Conservation (phyloP, 2,888 invertebrate genomes). For the Drosophila suboccidentalis region DNA sequence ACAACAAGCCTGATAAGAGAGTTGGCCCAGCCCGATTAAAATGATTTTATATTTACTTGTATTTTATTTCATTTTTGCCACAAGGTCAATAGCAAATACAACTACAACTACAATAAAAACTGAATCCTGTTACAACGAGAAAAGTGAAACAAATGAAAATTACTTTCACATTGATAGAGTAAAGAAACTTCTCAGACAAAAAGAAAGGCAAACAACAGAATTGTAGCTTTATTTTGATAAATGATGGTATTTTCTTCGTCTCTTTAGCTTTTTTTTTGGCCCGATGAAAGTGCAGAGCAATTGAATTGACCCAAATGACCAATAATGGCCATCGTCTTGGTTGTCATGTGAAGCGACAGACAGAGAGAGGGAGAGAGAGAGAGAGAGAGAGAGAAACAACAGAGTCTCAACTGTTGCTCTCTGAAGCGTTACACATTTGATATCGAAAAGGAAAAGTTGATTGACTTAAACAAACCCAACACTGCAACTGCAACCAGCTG, state of each 20-base stretch:
- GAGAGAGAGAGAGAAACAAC: not conserved
- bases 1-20: constrained; percentile 61
- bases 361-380: not conserved
- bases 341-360: constrained; percentile 1
- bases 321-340: constrained; percentile 55
- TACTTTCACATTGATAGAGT: constrained; percentile 63
- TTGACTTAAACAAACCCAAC: constrained; percentile 63
- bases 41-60: constrained; percentile 23
- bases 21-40: constrained; percentile 24
- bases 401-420: constrained; percentile 5
- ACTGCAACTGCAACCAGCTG: constrained; percentile 36
- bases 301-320: constrained; percentile 79
- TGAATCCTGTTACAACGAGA: constrained; percentile 52
- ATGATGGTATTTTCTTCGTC: constrained; percentile 13
- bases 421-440: constrained; percentile 54
- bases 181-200: constrained; percentile 55
- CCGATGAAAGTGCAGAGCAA: constrained; percentile 73
- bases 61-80: constrained; percentile 23
- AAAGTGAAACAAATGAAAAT: constrained; percentile 40
- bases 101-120: constrained; percentile 35
- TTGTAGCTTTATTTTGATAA: constrained; percentile 31
- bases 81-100: constrained; percentile 66
- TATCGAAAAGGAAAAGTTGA: constrained; percentile 79
- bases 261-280: constrained; percentile 46
- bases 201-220: constrained; percentile 61